A percentile compares a stretch with the other conserved stretches of the same genome.
Conservation (phyloP, 2,888 invertebrate species). For the Heliconius charithonia region DNA sequence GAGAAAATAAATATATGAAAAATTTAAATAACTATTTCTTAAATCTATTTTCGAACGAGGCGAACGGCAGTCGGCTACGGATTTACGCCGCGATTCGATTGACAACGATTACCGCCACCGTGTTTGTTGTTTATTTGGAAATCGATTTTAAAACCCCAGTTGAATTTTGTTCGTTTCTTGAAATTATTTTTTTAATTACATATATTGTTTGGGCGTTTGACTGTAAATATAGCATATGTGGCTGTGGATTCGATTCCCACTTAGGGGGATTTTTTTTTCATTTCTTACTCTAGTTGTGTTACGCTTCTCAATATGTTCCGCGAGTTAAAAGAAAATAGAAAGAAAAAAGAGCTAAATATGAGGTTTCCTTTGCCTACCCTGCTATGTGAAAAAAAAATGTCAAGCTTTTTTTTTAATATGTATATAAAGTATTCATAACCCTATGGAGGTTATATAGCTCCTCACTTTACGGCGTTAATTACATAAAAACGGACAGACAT, state of each 20-base stretch:
- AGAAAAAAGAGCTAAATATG: too few species aligned
- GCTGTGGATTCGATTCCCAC: not conserved
- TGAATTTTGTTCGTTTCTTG: not conserved
- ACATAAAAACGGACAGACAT: not conserved
- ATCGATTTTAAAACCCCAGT: constrained; percentile 34
- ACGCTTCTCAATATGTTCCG: too few species aligned
- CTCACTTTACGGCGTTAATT: too few species aligned
- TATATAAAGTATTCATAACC: too few species aligned
- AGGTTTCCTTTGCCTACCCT: too few species aligned
- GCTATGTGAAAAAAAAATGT: too few species aligned
- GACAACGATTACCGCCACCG: constrained; percentile 58
- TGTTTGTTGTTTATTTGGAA: constrained; percentile 37
- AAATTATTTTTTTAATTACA: not conserved
- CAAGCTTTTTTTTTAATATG: too few species aligned
- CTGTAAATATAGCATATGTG: not conserved
- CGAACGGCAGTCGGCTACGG: constrained; percentile 59
- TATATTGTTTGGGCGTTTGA: too few species aligned
- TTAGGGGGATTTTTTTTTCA: not conserved
- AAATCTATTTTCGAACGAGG: constrained; percentile 29
- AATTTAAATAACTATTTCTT: not conserved
- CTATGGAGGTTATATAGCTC: too few species aligned
- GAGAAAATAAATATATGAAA: too few species aligned
- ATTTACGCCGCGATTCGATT: constrained; percentile 61
- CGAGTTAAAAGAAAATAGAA: too few species aligned
- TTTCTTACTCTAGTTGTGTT: too few species aligned